Percentiles rank a stretch among this genome's conserved stretches.
Conservation (phyloP, 2,888 invertebrate species). For the Cantharis rufa region DNA sequence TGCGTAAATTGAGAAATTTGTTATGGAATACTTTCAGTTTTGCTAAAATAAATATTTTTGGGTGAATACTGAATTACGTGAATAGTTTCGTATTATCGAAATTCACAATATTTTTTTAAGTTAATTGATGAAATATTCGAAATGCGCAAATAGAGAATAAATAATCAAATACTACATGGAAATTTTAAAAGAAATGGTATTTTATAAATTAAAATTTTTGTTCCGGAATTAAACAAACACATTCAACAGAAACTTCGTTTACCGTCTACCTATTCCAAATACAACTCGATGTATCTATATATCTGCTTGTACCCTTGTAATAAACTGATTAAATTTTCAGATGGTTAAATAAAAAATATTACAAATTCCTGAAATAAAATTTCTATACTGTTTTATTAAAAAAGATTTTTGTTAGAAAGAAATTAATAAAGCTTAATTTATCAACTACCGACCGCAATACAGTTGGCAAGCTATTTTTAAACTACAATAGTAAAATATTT, state of each 20-base stretch:
- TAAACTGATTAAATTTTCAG: neutral
- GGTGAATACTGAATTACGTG: neutral
- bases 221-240: neutral
- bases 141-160: neutral
- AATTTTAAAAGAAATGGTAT: neutral
- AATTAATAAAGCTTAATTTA: too few relatives aligned
- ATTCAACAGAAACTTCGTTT: neutral
- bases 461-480: neutral
- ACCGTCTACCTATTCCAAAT: neutral
- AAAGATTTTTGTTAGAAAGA: neutral
- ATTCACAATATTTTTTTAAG: neutral
- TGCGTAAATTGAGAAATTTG: slow-evolving; percentile 47
- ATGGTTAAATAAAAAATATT: neutral
- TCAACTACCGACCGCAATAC: too few relatives aligned
- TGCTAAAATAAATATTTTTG: slow-evolving; percentile 12
- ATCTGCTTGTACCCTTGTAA: neutral
- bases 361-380: neutral
- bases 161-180: neutral
- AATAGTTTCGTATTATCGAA: neutral
- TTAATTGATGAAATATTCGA: neutral
- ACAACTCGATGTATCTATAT: neutral
- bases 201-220: neutral
- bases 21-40: slow-evolving; percentile 32
- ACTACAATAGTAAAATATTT: neutral
- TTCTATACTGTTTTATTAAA: neutral